phyloP scores from a whole-genome alignment of 2,888 invertebrate genomes.

The Diabrotica balteata region DNA sequence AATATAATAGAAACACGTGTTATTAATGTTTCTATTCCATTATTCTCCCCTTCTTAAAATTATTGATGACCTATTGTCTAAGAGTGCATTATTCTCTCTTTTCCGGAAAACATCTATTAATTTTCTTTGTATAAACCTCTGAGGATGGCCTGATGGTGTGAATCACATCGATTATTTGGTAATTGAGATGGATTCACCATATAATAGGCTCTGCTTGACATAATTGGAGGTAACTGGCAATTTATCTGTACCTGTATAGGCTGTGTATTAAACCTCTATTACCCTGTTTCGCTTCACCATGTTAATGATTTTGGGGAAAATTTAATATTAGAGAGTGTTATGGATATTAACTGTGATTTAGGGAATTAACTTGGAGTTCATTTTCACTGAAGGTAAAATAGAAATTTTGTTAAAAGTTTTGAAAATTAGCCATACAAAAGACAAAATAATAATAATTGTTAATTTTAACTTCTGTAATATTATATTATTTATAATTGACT shows the following conservation, averaged over 20 bases:
- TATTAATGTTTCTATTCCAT: background rate
- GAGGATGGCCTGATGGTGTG: conserved; percentile 18
- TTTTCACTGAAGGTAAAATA: too few species aligned
- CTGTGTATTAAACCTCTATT: conserved; percentile 35
- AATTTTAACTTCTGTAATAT: too few species aligned
- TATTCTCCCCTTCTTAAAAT: conserved; percentile 1
- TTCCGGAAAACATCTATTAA: conserved; percentile 22
- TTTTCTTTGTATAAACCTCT: conserved; percentile 22
- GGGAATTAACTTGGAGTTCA: too few species aligned
- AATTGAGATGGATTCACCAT: conserved; percentile 40
- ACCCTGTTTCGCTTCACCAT: conserved; percentile 23
- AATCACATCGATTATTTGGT: conserved; percentile 38
- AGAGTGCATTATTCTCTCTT: conserved; percentile 15
- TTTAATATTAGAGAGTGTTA: conserved; percentile 6
- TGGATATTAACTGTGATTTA: background rate
- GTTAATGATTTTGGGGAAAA: conserved; percentile 28
- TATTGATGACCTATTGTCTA: conserved; percentile 8
- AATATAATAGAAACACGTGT: too few species aligned
- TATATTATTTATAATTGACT: too few species aligned
- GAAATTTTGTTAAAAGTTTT: too few species aligned
- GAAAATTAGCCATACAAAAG: too few species aligned
- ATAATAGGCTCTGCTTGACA: conserved; percentile 38
- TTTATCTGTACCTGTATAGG: conserved; percentile 38
- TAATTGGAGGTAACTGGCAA: conserved; percentile 41
- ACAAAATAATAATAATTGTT: too few species aligned